These are phyloP conservation scores for Drosophila mayaguana DNA, from an alignment of 2,888 invertebrate genomes.

Conservation along the genomic window DNA sequence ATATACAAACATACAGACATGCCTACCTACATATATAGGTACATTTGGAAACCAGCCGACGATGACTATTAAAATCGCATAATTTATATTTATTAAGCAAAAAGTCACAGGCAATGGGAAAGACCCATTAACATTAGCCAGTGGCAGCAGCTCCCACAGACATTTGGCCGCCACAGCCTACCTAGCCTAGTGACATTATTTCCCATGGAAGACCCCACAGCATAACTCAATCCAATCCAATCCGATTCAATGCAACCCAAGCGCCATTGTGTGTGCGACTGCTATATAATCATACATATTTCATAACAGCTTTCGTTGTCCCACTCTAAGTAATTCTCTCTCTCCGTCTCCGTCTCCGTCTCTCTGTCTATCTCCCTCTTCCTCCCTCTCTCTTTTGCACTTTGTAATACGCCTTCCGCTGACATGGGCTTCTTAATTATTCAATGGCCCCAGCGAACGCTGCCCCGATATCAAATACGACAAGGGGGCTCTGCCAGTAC, in stretches of 20 bases:
- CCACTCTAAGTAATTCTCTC: slow-evolving; percentile 5
- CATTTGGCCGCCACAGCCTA: slow-evolving; percentile 39
- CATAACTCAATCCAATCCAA: slow-evolving; percentile 11
- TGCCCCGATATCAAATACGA: slow-evolving; percentile 46
- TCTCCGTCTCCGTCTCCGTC: not conserved
- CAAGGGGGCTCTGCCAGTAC: slow-evolving; percentile 15
- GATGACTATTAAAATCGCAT: slow-evolving; percentile 65
- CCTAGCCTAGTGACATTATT: slow-evolving; percentile 40
- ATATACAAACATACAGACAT: not conserved
- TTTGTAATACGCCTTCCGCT: slow-evolving; percentile 53
- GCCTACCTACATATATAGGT: not conserved
- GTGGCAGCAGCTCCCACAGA: slow-evolving; percentile 40
- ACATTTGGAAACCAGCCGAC: slow-evolving; percentile 3
- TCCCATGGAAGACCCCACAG: slow-evolving; percentile 34
- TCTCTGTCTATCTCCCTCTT: no score
- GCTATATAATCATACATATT: slow-evolving; percentile 66
- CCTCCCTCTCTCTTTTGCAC: slow-evolving; percentile 25
- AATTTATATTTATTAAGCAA: slow-evolving; percentile 55
- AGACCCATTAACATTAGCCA: slow-evolving; percentile 21
- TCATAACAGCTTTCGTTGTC: slow-evolving; percentile 55
- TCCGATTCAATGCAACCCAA: slow-evolving; percentile 5
- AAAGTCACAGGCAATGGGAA: slow-evolving; percentile 16
- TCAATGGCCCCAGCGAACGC: slow-evolving; percentile 51
- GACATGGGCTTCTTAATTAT: slow-evolving; percentile 62
- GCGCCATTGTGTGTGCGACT: slow-evolving; percentile 32